Evolutionary conservation across 2,888 invertebrate species (phyloP).

Genomic region (Cryptus viduatorius): DNA sequence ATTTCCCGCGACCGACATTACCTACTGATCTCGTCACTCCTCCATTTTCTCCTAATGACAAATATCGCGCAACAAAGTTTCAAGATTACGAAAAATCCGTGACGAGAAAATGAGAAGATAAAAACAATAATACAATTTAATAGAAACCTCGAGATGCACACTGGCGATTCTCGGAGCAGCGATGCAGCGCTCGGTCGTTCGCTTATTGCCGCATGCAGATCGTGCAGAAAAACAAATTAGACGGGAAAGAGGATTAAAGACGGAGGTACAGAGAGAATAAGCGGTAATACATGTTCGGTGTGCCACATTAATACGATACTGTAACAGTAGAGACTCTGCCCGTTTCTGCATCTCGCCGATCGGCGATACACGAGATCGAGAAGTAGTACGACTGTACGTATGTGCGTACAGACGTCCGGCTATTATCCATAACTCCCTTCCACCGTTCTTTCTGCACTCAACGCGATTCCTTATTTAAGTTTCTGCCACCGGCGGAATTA

Average conservation of each 20-base stretch:
- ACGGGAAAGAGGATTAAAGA: conserved; percentile 27
- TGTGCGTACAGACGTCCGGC: conserved; percentile 37
- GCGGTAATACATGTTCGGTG: neutral
- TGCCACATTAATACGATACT: neutral
- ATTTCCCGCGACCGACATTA: too few species aligned
- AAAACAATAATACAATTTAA: neutral
- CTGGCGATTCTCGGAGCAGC: neutral
- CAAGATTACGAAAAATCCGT: neutral
- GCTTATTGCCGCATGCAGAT: neutral
- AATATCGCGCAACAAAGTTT: too few species aligned
- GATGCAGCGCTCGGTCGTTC: neutral
- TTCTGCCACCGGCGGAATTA: conserved; percentile 54
- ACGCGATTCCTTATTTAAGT: conserved; percentile 44
- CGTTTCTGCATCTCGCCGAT: conserved; percentile 4
- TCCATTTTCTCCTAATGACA: too few species aligned
- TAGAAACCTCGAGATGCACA: neutral
- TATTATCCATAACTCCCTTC: conserved; percentile 23
- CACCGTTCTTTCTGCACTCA: neutral
- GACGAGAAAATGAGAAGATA: neutral
- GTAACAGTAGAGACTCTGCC: conserved; percentile 13
- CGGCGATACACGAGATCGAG: conserved; percentile 29
- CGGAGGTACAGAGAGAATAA: conserved; percentile 23
- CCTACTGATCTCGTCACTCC: too few species aligned
- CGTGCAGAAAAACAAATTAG: conserved; percentile 12
- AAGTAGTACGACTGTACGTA: conserved; percentile 43